A percentile compares a stretch with the other conserved stretches of the same genome.
Conservation (phyloP, 2,113 vertebrate species). For the Poecilia latipinna region DNA sequence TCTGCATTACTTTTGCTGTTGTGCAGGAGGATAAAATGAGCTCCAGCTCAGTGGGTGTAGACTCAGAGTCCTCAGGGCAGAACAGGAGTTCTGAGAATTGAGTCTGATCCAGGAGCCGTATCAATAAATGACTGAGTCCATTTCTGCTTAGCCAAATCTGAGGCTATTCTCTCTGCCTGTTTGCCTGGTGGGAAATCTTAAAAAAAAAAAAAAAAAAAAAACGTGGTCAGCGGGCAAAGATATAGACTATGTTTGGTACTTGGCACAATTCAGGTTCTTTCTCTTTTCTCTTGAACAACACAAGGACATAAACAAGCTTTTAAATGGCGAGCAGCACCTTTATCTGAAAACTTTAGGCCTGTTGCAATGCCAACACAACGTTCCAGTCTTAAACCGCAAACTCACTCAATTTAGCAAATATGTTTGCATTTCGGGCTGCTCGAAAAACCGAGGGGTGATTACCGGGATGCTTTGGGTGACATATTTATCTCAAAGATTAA, state of each 20-base stretch:
- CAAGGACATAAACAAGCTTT: not conserved
- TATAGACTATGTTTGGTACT: not conserved
- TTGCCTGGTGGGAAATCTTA: not conserved
- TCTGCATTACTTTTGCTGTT: no score
- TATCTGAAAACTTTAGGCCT: not conserved
- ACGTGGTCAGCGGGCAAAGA: not conserved
- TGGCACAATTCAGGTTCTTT: not conserved
- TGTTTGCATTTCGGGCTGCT: not conserved
- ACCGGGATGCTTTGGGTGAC: not conserved
- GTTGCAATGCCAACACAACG: not conserved
- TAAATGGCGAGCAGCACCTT: not conserved
- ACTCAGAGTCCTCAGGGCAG: no score
- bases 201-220: not conserved
- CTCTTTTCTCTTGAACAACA: no score
- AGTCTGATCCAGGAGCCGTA: no score
- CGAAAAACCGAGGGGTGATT: not conserved
- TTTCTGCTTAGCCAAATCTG: no score
- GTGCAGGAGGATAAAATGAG: no score
- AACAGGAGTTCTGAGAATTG: no score
- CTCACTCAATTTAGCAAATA: not conserved
- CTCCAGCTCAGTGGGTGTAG: no score
- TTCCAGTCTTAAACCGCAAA: not conserved
- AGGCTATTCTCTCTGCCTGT: not conserved
- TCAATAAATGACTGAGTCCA: no score
- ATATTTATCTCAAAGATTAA: slow-evolving; percentile 4